Conservation (phyloP, 2,888 invertebrate species). For the Tinea pellionella region DNA sequence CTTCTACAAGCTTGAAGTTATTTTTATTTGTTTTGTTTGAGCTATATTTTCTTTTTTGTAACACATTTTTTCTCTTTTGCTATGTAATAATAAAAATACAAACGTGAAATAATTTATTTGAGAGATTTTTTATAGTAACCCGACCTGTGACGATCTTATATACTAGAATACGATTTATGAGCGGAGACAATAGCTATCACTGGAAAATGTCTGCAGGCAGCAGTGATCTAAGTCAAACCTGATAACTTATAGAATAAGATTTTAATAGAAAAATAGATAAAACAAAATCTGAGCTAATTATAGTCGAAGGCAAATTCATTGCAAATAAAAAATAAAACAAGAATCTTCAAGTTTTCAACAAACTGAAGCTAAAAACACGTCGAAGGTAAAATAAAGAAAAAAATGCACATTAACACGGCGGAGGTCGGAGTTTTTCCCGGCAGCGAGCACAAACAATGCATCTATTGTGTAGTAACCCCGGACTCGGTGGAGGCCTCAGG, state of each 20-base stretch:
- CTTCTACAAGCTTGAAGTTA: not conserved
- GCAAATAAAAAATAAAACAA: not conserved
- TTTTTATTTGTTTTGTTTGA: too few relatives aligned
- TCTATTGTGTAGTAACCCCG: conserved; percentile 42
- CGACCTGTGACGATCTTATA: too few relatives aligned
- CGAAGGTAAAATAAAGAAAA: conserved; percentile 53
- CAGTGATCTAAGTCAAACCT: too few relatives aligned
- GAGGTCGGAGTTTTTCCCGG: conserved; percentile 69
- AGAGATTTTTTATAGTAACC: too few relatives aligned
- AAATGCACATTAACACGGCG: conserved; percentile 52
- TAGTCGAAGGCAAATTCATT: not conserved
- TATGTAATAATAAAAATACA: too few relatives aligned
- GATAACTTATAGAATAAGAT: too few relatives aligned
- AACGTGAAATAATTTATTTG: too few relatives aligned
- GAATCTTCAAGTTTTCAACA: not conserved
- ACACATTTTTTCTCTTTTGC: too few relatives aligned
- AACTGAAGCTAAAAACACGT: not conserved
- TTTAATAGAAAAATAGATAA: not conserved
- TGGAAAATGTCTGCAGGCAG: too few relatives aligned
- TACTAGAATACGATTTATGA: too few relatives aligned
- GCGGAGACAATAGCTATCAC: too few relatives aligned
- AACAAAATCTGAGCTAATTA: not conserved
- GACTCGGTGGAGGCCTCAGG: conserved; percentile 19
- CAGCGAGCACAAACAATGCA: conserved; percentile 68
- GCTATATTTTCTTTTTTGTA: too few relatives aligned